Percentiles rank a stretch among this genome's conserved stretches.
Evolutionary conservation across 2,113 vertebrate genomes (phyloP).

Genomic region (Rhagologus leucostigma): DNA sequence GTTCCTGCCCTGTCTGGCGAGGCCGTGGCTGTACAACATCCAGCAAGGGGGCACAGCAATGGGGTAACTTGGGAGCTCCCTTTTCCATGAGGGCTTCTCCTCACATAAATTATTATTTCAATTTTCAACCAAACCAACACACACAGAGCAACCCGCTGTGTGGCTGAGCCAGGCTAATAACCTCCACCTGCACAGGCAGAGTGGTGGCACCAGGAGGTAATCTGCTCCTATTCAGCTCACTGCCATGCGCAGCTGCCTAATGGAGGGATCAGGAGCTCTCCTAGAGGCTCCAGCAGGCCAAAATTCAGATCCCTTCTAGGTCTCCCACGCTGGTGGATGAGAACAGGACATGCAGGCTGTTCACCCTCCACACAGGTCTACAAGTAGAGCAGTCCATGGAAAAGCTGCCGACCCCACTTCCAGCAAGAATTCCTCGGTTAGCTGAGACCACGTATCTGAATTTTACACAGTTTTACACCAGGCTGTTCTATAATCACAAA

Average conservation of each 20-base stretch:
- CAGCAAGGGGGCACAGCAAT: neutral
- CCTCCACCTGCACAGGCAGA: neutral
- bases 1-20: neutral
- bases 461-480: neutral
- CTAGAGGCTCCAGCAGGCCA: neutral
- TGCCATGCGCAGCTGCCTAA: neutral
- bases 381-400: neutral
- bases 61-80: neutral
- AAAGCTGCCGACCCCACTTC: neutral
- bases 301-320: neutral
- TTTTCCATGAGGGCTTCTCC: neutral
- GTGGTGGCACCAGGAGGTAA: neutral
- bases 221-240: neutral
- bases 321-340: neutral
- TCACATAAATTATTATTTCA: neutral
- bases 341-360: neutral
- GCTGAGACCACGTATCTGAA: fast-evolving
- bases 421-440: neutral
- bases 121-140: neutral
- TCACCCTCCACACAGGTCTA: neutral
- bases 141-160: neutral
- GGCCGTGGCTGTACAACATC: neutral
- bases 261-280: neutral
- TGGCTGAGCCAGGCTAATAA: neutral
- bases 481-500: neutral